Evolutionary conservation across 2,888 invertebrate genomes (phyloP).

Genomic region (Oasisia sp.): DNA sequence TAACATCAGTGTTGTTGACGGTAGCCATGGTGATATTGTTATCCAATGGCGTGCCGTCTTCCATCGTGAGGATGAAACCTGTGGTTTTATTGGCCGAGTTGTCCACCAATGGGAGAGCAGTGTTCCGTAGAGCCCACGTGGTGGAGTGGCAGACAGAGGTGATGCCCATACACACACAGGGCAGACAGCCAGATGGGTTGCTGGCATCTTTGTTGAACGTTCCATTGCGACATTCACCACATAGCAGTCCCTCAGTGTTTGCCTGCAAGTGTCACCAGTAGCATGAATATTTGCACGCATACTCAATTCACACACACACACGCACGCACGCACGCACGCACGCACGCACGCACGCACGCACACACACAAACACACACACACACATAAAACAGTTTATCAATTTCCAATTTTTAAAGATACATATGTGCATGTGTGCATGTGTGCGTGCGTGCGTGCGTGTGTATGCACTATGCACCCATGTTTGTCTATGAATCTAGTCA

Average conservation of each 20-base stretch:
- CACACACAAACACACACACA: too few species aligned
- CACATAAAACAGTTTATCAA: too few species aligned
- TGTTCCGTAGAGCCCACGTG: conserved; percentile 10
- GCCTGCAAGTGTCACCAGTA: conserved; percentile 31
- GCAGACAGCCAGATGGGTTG: conserved; percentile 42
- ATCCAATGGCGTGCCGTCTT: neutral
- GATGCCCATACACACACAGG: conserved; percentile 48
- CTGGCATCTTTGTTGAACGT: conserved; percentile 36
- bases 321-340: too few species aligned
- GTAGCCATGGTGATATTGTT: neutral
- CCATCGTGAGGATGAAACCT: neutral
- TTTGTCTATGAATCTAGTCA: too few species aligned
- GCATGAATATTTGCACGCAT: too few species aligned
- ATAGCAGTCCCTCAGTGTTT: conserved; percentile 38
- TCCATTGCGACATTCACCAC: conserved; percentile 41
- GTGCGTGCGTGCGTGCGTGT: too few species aligned
- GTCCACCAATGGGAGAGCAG: neutral
- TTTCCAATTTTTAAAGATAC: too few species aligned
- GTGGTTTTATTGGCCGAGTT: neutral
- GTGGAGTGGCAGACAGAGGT: conserved; percentile 40
- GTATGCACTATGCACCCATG: too few species aligned
- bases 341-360: too few species aligned
- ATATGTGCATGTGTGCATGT: too few species aligned
- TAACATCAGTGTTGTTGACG: neutral
- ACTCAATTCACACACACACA: too few species aligned